Percentiles rank a stretch among this genome's conserved stretches.
Conservation (phyloP, 2,113 vertebrate genomes). For the Pelusios castaneus region DNA sequence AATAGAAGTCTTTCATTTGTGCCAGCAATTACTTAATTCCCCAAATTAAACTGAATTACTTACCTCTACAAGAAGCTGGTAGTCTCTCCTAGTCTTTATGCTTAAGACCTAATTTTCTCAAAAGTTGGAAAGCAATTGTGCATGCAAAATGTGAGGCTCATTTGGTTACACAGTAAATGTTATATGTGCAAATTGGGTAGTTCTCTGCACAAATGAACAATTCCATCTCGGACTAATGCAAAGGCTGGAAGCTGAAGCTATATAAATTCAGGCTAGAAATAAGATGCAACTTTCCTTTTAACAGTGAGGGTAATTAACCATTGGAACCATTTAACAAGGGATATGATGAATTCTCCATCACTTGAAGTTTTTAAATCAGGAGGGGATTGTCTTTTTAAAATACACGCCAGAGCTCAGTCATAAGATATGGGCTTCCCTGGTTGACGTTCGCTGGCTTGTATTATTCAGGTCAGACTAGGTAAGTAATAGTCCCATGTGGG, state of each 20-base stretch:
- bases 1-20: background rate
- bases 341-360: background rate
- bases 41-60: background rate
- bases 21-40: background rate
- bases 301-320: background rate
- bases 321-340: background rate
- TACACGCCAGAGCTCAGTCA: background rate
- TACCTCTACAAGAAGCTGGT: background rate
- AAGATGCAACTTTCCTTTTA: background rate
- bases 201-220: background rate
- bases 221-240: background rate
- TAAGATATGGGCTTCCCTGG: background rate
- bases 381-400: background rate
- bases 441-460: too few species aligned
- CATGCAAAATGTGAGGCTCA: background rate
- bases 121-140: background rate
- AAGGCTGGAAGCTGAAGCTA: background rate
- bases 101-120: rapidly evolving
- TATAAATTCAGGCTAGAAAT: background rate
- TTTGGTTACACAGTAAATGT: background rate
- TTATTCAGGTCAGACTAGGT: background rate
- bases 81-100: rapidly evolving
- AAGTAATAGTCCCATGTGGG: background rate
- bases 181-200: background rate
- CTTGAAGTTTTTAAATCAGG: background rate